Percentiles rank a stretch among this genome's conserved stretches.
These are phyloP conservation scores for Eurystomus gularis DNA, from an alignment of 2,113 vertebrate species.

Conservation along the genomic window DNA sequence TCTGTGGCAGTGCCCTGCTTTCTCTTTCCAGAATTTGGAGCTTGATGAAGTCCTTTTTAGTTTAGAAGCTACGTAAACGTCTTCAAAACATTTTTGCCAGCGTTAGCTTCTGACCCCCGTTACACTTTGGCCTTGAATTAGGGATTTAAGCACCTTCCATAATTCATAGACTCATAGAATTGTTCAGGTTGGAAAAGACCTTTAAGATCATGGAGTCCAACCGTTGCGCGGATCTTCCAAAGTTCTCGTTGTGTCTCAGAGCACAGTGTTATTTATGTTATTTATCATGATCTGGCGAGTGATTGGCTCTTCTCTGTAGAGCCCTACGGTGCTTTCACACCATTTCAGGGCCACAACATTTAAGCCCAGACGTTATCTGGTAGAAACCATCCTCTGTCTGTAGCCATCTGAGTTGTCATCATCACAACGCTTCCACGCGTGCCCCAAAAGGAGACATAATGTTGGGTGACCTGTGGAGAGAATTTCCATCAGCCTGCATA, in stretches of 20 bases:
- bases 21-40: not conserved
- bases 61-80: not conserved
- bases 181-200: no score
- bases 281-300: accelerated
- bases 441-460: no score
- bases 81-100: not conserved
- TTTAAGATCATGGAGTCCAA: no score
- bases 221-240: no score
- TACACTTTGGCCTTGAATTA: not conserved
- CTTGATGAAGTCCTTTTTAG: not conserved
- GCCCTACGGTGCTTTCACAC: accelerated
- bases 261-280: not conserved
- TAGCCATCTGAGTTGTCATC: no score
- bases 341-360: no score
- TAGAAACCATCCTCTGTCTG: not conserved
- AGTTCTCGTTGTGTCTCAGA: not conserved
- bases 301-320: not conserved
- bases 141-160: not conserved
- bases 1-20: not conserved
- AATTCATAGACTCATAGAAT: no score
- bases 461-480: no score
- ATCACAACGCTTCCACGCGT: not conserved
- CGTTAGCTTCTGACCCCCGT: no score
- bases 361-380: accelerated
- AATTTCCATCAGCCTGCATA: accelerated